Base-by-base conservation (phyloP, 1,140 invertebrate genomes). In the Oreohelix idahoensis region DNA sequence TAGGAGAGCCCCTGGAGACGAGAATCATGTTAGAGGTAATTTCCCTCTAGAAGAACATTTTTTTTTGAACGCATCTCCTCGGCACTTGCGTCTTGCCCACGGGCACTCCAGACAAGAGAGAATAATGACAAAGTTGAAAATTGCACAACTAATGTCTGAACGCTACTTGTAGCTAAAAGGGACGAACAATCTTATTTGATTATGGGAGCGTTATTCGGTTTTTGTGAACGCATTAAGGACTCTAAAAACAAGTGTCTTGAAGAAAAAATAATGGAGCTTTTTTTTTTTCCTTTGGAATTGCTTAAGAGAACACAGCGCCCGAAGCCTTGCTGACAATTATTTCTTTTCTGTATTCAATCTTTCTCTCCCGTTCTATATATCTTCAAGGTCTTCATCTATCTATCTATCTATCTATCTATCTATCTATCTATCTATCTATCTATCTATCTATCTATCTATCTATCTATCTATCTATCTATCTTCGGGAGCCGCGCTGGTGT, bases 121-220 rank as follows among this genome's bases (percentile, higher is more conserved):
- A 58, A 58, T 58, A 58, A 58, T 58, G 51, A 58, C 8, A 58
- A 58, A 15, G 51, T 58, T 58, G 51, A 58, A 58, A 58, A 58
- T 58, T 58, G 51, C 51, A 20, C 15, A 5, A 58, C 51, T 58
- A 58, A 58, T 58, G 51, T 58, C 51, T 58, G 10, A 58, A 23
- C 23, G 51, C 51, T 58, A 58, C 51, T 58, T 58, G 51, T 58
- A 58, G 51, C 51, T 58, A 58, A 58, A 23, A 23, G 51, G 51
- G 20, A 20, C 10, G 51, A 58, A 58, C 51, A 58, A 58, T 58
- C 26, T 58, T 58, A 58, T 58, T 58, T 58, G 51, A 58, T 58
- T 58, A 58, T 58, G 26, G 51, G 51, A 58, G 17, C 51, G 15
- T 26, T 58, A 23, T 58, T 58, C 51, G 51, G 51, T 58, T 58